phyloP scores from a whole-genome alignment of 2,113 vertebrate genomes.

The Pantherophis guttatus region DNA sequence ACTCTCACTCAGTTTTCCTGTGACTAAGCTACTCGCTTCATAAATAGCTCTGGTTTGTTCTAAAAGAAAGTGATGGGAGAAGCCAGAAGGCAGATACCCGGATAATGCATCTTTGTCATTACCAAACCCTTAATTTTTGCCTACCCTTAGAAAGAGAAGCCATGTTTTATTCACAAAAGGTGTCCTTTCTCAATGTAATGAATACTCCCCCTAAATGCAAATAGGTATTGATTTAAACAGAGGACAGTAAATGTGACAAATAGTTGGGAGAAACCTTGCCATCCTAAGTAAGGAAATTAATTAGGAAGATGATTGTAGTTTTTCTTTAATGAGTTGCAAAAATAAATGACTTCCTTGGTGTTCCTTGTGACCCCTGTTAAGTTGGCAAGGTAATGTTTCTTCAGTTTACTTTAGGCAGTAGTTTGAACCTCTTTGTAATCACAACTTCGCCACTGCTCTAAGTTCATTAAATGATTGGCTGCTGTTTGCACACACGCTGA shows the following conservation, averaged over 20 bases:
- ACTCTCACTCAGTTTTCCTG: background rate
- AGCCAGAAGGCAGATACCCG: background rate
- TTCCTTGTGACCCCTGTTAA: slow-evolving; percentile 64
- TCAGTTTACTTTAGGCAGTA: slow-evolving; percentile 26
- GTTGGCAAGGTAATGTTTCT: slow-evolving; percentile 50
- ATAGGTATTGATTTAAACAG: slow-evolving; percentile 67
- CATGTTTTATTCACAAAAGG: slow-evolving; percentile 49
- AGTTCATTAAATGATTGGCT: slow-evolving; percentile 57
- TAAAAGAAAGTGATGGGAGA: background rate
- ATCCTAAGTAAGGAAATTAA: slow-evolving; percentile 67
- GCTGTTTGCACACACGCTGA: slow-evolving; percentile 38
- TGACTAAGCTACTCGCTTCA: background rate
- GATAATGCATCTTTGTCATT: slow-evolving; percentile 15
- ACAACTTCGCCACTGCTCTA: slow-evolving; percentile 34
- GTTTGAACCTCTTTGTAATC: slow-evolving; percentile 60
- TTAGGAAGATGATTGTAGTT: slow-evolving; percentile 67
- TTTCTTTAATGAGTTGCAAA: slow-evolving; percentile 69
- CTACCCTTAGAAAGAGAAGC: slow-evolving; percentile 28
- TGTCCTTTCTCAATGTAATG: slow-evolving; percentile 61
- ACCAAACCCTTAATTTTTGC: slow-evolving; percentile 18
- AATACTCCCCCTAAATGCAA: slow-evolving; percentile 61
- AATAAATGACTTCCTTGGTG: slow-evolving; percentile 66
- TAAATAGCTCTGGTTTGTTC: background rate
- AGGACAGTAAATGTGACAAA: slow-evolving; percentile 66
- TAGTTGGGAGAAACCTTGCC: slow-evolving; percentile 59